phyloP scores from a whole-genome alignment of 2,797 vertebrate species.

The Limosa lapponica region DNA sequence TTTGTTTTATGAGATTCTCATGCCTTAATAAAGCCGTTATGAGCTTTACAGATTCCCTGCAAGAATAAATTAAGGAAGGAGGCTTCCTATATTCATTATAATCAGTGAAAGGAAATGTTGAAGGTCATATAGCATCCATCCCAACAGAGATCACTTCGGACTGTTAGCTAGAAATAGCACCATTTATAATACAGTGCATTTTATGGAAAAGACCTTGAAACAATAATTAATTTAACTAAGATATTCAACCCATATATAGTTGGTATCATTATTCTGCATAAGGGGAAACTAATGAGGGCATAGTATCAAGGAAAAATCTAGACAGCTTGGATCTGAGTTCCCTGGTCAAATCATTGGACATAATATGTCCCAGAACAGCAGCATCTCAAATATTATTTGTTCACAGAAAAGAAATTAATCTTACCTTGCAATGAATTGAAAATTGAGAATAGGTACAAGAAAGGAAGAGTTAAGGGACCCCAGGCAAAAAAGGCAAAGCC shows the following conservation, averaged over 20 bases:
- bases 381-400: not conserved
- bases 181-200: not conserved
- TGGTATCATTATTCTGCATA: not conserved
- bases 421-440: slow-evolving; percentile 97
- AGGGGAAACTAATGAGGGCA: not conserved
- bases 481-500: slow-evolving; percentile 96
- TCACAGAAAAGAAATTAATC: not conserved
- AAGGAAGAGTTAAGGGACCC: slow-evolving; percentile 87
- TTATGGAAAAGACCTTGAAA: not conserved
- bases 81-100: not conserved
- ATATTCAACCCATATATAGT: not conserved
- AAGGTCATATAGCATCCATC: not conserved
- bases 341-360: not conserved
- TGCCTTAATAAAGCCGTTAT: not conserved
- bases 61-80: not conserved
- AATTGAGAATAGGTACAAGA: slow-evolving; percentile 94
- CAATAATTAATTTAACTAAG: not conserved
- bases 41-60: not conserved
- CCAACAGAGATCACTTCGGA: not conserved
- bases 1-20: not conserved
- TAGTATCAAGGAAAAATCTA: not conserved
- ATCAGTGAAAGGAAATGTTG: slow-evolving; percentile 26
- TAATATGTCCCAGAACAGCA: not conserved
- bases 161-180: not conserved
- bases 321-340: not conserved